phyloP scores from a whole-genome alignment of 2,797 vertebrate species.

The Aselliscus stoliczkanus region DNA sequence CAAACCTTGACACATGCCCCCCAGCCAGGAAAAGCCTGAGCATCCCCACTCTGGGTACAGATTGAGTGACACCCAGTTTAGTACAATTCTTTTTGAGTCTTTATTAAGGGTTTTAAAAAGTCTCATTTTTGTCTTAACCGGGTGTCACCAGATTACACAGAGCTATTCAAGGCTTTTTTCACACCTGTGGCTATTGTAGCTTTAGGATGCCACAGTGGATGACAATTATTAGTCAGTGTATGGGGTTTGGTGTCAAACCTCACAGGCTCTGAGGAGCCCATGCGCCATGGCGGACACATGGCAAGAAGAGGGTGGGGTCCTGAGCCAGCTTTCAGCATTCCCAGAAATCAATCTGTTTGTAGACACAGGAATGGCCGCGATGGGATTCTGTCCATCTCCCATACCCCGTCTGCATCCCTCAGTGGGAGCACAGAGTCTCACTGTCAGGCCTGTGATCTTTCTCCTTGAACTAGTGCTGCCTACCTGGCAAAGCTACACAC shows the following conservation, averaged over 20 bases:
- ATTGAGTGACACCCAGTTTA: neutral
- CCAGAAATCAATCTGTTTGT: neutral
- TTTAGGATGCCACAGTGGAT: neutral
- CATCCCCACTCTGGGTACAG: neutral
- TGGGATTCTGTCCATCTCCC: neutral
- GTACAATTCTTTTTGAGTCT: neutral
- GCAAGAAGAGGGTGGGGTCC: neutral
- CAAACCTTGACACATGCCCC: neutral
- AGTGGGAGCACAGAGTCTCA: no score
- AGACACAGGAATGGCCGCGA: neutral
- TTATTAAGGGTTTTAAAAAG: neutral
- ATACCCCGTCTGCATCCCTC: no score
- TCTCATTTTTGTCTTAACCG: neutral
- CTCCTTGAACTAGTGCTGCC: no score
- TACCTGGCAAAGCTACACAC: no score
- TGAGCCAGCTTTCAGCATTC: neutral
- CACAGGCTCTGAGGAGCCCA: neutral
- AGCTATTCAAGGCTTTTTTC: neutral
- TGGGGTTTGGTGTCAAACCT: neutral
- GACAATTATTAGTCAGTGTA: neutral
- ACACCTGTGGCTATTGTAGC: neutral
- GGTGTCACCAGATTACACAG: neutral
- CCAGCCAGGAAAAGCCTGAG: neutral
- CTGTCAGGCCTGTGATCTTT: no score
- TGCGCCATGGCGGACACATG: rapidly evolving